phyloP scores from a whole-genome alignment of 2,113 vertebrate genomes.

The Micromys minutus region DNA sequence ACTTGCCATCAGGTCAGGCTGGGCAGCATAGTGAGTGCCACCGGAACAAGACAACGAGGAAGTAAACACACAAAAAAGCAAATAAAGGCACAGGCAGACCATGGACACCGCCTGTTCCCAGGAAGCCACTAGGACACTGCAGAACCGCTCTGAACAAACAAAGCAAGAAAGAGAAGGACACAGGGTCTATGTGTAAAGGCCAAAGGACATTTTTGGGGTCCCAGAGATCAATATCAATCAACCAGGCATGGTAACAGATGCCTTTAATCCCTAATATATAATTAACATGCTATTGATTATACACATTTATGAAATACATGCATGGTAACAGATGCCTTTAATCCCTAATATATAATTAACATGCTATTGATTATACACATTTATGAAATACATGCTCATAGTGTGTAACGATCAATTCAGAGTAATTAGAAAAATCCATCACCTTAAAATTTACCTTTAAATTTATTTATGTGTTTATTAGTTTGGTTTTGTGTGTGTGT shows the following conservation, averaged over 20 bases:
- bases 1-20: not conserved
- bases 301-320: not conserved
- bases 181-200: not conserved
- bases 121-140: not conserved
- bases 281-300: not conserved
- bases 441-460: not conserved
- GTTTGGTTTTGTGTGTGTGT: no score
- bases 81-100: not conserved
- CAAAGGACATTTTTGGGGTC: not conserved
- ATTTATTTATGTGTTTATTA: no score
- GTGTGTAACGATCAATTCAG: not conserved
- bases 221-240: not conserved
- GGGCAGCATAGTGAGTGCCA: not conserved
- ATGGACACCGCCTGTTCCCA: not conserved
- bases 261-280: not conserved
- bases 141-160: not conserved
- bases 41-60: not conserved
- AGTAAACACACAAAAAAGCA: not conserved
- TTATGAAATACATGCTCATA: not conserved
- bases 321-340: not conserved
- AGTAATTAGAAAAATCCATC: not conserved
- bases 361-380: not conserved
- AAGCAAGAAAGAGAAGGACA: not conserved
- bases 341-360: not conserved
- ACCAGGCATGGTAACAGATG: not conserved